Base-by-base conservation (phyloP, 2,113 vertebrate genomes). In the Asarcornis scutulata region DNA sequence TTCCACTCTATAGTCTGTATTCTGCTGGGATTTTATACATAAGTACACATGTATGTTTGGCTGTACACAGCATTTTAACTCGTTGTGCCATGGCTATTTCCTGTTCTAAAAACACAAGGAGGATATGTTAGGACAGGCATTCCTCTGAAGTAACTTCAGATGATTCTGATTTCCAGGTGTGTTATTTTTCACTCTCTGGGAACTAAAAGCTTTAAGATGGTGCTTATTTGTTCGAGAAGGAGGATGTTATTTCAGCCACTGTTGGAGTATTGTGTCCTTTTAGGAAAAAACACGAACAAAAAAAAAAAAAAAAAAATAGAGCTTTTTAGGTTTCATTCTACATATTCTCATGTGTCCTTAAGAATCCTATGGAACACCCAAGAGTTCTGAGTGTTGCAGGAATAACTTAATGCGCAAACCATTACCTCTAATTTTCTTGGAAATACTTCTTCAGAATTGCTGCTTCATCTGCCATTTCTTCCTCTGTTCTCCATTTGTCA, bases 381-480 rank as follows among this genome's bases (percentile, higher is more conserved):
- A 31, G 59, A 76, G 8, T 40, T 83, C 71, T 50, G 38, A 12
- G 21, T 68, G 46, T 20, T 86, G 53, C 14, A 78, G 9, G 26
- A 92, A 11, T 66, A 72, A 75, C 26, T 72, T 27, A 60, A 26
- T 15, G 1, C 36, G 27, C 27, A 81, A 36, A 60, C 9, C 4
- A 13, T 91, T 94, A 98, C 97, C 96, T 91, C 36, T 91, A 92
- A n/a, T 10, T 53, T 93, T 97, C 97, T 82, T 97, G 90, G 13
- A 99, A 98, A 85, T 98, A 98, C 53, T 83, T 96, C 58, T 95
- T 97, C 48, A 99, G 96, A 20, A 89, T 91, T 18, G 96, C 94
- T 7, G 98, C 98, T 92, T 99, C 98, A 7, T 97, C 95, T 14
- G 95, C 98, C 98, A 99, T 99, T 76, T 98, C 98, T 60, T 98